Evolutionary conservation across 2,113 vertebrate genomes (phyloP).

Genomic region (Camelus dromedarius): DNA sequence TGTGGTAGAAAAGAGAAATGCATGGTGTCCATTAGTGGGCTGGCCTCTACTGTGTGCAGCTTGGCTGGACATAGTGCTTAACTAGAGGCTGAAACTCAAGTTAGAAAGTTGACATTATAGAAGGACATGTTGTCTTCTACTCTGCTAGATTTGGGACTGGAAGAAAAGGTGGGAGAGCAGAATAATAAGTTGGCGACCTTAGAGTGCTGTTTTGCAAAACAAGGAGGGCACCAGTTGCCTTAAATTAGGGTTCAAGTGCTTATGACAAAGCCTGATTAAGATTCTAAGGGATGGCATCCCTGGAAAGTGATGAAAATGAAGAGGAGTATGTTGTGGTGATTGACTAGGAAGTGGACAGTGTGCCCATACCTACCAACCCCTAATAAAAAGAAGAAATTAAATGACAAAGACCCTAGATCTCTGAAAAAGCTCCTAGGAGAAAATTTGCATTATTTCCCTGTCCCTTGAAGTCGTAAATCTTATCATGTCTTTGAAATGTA

Average conservation of each 20-base stretch:
- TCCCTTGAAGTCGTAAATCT: neutral
- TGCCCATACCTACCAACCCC: neutral
- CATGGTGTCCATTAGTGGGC: neutral
- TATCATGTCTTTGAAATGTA: neutral
- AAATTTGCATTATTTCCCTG: neutral
- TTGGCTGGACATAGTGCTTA: neutral
- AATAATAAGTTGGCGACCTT: neutral
- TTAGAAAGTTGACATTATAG: neutral
- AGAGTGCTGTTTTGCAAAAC: neutral
- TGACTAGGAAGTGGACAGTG: neutral
- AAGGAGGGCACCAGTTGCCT: neutral
- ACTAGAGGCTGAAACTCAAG: neutral
- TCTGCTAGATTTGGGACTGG: neutral
- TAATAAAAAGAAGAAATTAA: neutral
- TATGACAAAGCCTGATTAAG: neutral
- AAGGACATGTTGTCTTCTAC: neutral
- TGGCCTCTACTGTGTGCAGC: neutral
- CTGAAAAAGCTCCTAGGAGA: neutral
- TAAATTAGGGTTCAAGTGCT: neutral
- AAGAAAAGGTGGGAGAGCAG: neutral
- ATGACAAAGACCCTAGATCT: neutral
- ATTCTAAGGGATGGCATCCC: neutral
- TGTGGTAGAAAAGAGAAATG: neutral
- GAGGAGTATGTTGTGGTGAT: neutral
- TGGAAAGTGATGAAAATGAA: neutral